Evolutionary conservation across 2,888 invertebrate genomes (phyloP).

Genomic region (Aleiodes testaceus): DNA sequence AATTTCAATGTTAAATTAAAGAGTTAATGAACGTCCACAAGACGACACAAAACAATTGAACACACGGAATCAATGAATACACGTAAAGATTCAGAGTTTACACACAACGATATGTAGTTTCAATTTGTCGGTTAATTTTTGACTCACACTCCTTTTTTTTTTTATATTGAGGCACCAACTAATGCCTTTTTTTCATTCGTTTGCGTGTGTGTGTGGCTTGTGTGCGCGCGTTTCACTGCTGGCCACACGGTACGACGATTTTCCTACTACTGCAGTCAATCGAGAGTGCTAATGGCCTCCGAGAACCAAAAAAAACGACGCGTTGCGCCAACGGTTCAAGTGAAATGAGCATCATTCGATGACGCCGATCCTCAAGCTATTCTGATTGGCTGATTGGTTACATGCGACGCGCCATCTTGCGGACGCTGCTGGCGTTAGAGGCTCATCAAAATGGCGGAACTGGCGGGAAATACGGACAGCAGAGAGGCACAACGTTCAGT

Average conservation of each 20-base stretch:
- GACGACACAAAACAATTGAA: slow-evolving; percentile 1
- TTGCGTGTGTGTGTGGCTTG: background rate
- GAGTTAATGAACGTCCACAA: slow-evolving; percentile 1
- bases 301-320: slow-evolving; percentile 2
- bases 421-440: too few species aligned
- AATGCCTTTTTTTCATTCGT: background rate
- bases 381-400: background rate
- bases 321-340: slow-evolving; percentile 14
- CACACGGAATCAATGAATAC: background rate
- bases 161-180: slow-evolving; percentile 15
- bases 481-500: too few species aligned
- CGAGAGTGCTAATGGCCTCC: slow-evolving; percentile 44
- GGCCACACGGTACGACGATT: slow-evolving; percentile 41
- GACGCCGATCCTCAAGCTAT: background rate
- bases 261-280: slow-evolving; percentile 55
- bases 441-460: too few species aligned
- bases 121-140: slow-evolving; percentile 3
- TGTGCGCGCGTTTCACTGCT: slow-evolving; percentile 33
- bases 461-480: too few species aligned
- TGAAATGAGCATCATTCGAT: background rate
- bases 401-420: too few species aligned
- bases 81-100: background rate
- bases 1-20: slow-evolving; percentile 5
- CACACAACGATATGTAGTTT: background rate
- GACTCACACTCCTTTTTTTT: slow-evolving; percentile 38